These are phyloP conservation scores for Gadus macrocephalus DNA, from an alignment of 2,113 vertebrate species.

Conservation along the genomic window DNA sequence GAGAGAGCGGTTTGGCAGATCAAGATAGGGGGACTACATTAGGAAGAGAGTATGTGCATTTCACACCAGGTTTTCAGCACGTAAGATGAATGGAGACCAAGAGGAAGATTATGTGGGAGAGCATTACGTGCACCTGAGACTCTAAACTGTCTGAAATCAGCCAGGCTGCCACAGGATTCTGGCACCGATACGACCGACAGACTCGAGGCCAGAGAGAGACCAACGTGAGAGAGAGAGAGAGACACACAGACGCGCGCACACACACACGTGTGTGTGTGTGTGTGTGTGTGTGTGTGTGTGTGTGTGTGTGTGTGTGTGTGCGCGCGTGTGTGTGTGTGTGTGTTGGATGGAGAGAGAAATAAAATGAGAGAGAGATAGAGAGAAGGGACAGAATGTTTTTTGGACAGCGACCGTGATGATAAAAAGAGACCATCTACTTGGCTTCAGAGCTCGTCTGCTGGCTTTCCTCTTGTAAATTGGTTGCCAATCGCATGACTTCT, in stretches of 20 bases:
- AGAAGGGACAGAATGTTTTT: too few relatives aligned
- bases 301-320: too few relatives aligned
- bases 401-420: too few relatives aligned
- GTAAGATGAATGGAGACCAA: background rate
- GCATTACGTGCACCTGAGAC: background rate
- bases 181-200: background rate
- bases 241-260: background rate
- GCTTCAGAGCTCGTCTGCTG: background rate
- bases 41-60: background rate
- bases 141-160: background rate
- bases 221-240: slow-evolving; percentile 6
- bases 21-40: background rate
- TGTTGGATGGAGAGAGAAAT: too few relatives aligned
- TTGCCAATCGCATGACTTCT: slow-evolving; percentile 48
- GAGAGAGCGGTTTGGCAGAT: background rate
- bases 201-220: background rate
- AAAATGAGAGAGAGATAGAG: too few relatives aligned
- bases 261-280: too few relatives aligned
- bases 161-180: background rate
- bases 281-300: too few relatives aligned
- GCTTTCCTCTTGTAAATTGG: slow-evolving; percentile 35
- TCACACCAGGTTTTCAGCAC: background rate
- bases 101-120: background rate
- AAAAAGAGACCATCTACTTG: too few relatives aligned
- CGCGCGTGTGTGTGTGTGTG: too few relatives aligned